Percentiles rank a stretch among this genome's conserved stretches.
These are phyloP conservation scores for Oryctes rhinoceros DNA, from an alignment of 1,140 invertebrate genomes.

Conservation along the genomic window DNA sequence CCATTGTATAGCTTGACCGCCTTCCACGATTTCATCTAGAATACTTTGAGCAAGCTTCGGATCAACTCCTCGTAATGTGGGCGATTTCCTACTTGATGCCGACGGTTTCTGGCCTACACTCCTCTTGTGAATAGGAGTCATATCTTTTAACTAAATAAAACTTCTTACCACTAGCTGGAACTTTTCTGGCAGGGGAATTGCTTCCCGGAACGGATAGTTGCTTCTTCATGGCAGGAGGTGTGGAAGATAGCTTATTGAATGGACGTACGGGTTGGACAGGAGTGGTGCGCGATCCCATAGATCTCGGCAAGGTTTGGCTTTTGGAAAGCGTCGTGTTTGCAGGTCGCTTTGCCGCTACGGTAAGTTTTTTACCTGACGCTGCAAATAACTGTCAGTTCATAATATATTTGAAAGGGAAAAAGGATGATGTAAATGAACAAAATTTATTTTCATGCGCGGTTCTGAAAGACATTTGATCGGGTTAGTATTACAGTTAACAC, in stretches of 20 bases:
- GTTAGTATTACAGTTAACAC: no score
- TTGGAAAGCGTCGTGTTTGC: constrained; percentile 73
- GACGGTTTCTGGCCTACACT: constrained; percentile 37
- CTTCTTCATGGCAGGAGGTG: constrained; percentile 81
- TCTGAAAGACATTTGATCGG: no score
- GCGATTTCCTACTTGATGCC: constrained; percentile 52
- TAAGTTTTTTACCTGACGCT: constrained; percentile 79
- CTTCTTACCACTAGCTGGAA: constrained; percentile 44
- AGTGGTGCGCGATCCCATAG: constrained; percentile 75
- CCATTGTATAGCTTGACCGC: constrained; percentile 86
- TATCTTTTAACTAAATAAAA: background rate
- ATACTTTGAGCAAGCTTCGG: constrained; percentile 88
- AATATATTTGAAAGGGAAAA: no score
- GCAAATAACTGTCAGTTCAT: constrained; percentile 42
- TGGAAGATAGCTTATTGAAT: constrained; percentile 76
- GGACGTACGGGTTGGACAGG: constrained; percentile 61
- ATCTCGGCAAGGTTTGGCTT: constrained; percentile 83
- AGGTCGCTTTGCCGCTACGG: constrained; percentile 72
- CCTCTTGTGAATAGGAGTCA: background rate
- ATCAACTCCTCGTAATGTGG: constrained; percentile 79
- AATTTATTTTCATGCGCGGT: no score
- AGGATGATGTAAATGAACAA: no score
- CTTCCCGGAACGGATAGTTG: constrained; percentile 75
- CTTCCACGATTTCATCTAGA: constrained; percentile 76
- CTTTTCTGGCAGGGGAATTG: constrained; percentile 69